These are phyloP conservation scores for Zaprionus vittiger DNA, from an alignment of 1,140 invertebrate species.

Conservation along the genomic window DNA sequence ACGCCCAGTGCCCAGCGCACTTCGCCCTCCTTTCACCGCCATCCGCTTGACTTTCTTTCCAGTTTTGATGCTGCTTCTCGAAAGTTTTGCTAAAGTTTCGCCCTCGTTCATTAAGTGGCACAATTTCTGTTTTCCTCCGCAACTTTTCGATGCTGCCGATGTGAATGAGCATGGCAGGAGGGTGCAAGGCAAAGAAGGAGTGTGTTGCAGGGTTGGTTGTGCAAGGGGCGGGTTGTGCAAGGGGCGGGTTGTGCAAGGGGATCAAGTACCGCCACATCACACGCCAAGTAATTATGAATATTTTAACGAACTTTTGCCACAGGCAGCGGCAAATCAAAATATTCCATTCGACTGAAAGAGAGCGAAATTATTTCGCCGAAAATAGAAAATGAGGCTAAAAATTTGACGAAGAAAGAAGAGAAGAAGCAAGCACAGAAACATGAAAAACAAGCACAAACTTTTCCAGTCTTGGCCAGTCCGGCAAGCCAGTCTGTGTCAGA, in stretches of 20 bases:
- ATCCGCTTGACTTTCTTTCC: slow-evolving; percentile 21
- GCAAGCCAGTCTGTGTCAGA: background rate
- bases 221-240: background rate
- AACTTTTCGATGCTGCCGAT: slow-evolving; percentile 56
- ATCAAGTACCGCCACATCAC: slow-evolving; percentile 76
- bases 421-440: slow-evolving; percentile 40
- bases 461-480: slow-evolving; percentile 9
- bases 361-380: slow-evolving; percentile 67
- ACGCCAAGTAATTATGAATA: slow-evolving; percentile 83
- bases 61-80: slow-evolving; percentile 30
- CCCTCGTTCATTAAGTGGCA: slow-evolving; percentile 76
- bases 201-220: no score
- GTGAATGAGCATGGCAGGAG: slow-evolving; percentile 1
- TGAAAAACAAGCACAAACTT: slow-evolving; percentile 28
- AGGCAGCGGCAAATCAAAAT: slow-evolving; percentile 81
- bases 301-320: slow-evolving; percentile 83
- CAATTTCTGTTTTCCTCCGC: slow-evolving; percentile 76
- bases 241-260: background rate
- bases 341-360: slow-evolving; percentile 75
- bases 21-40: slow-evolving; percentile 1
- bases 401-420: slow-evolving; percentile 39
- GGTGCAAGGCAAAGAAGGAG: background rate
- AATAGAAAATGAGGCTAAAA: slow-evolving; percentile 48
- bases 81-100: slow-evolving; percentile 75
- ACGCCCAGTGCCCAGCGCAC: background rate